Conservation (phyloP, 64 coral and sea anemone genomes). For the Anthopleura sola region DNA sequence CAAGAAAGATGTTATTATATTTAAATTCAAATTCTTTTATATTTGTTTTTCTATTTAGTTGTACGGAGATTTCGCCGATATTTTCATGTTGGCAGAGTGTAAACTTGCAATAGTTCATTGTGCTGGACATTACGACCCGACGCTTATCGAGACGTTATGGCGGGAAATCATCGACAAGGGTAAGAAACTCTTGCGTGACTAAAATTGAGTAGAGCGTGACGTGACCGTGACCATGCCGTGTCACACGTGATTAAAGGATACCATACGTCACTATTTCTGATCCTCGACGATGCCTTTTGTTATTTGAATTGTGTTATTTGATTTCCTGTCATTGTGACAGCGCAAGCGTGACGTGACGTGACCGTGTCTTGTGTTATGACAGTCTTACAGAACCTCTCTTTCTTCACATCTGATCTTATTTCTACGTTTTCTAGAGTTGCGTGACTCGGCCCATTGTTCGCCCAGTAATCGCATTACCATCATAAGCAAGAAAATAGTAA, state of each 20-base stretch:
- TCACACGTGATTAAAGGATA: too few species aligned
- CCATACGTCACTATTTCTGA: too few species aligned
- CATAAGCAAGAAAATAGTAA: slow-evolving; percentile 80
- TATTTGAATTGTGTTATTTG: too few species aligned
- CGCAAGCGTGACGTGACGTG: too few species aligned
- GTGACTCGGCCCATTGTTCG: slow-evolving; percentile 46
- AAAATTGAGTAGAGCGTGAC: background rate
- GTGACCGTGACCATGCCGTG: too few species aligned
- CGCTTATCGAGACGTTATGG: slow-evolving; percentile 90
- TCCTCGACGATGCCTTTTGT: too few species aligned
- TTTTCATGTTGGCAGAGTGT: slow-evolving; percentile 83
- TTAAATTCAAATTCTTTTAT: background rate
- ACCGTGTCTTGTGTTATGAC: background rate
- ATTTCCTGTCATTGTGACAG: too few species aligned
- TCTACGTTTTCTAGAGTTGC: slow-evolving; percentile 56
- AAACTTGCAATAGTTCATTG: slow-evolving; percentile 98
- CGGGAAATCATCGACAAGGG: slow-evolving; percentile 81
- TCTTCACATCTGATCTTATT: background rate
- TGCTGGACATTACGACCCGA: slow-evolving; percentile 92
- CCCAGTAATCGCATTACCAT: slow-evolving; percentile 65
- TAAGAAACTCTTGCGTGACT: slow-evolving; percentile 12
- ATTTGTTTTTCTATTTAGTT: slow-evolving; percentile 52
- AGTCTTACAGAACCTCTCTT: background rate
- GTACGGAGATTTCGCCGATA: slow-evolving; percentile 96
- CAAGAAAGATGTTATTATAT: background rate